A percentile compares a stretch with the other conserved stretches of the same genome.
Evolutionary conservation across 2,113 vertebrate genomes (phyloP).

Genomic region (Cyprinodon variegatus): DNA sequence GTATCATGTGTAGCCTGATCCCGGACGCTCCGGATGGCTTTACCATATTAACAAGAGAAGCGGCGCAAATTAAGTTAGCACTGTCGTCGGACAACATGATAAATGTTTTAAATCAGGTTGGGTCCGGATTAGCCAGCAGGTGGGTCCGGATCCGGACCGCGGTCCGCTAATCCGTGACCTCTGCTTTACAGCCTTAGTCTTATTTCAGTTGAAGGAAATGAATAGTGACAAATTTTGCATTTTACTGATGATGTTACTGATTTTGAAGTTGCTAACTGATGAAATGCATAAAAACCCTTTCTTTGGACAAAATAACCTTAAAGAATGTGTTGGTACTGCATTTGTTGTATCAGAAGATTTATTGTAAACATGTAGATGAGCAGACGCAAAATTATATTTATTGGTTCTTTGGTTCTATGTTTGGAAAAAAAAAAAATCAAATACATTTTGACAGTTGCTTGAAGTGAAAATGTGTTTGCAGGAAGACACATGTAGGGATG

Average conservation of each 20-base stretch:
- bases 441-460: neutral
- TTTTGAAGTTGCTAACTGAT: neutral
- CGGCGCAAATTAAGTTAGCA: too few species aligned
- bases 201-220: neutral
- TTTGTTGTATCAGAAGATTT: neutral
- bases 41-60: too few species aligned
- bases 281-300: neutral
- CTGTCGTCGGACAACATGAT: too few species aligned
- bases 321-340: neutral
- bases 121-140: too few species aligned
- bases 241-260: neutral
- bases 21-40: too few species aligned
- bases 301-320: neutral
- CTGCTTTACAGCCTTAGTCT: neutral
- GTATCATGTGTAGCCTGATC: too few species aligned
- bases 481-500: slow-evolving; percentile 1
- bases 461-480: slow-evolving; percentile 8
- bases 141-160: too few species aligned
- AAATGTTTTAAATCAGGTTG: too few species aligned
- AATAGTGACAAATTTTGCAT: neutral
- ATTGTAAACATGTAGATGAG: neutral
- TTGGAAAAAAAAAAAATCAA: neutral
- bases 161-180: too few species aligned
- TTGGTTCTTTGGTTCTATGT: neutral
- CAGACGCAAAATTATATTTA: neutral